Conservation (phyloP, 2,113 vertebrate species). For the Pollimyrus isidori region DNA sequence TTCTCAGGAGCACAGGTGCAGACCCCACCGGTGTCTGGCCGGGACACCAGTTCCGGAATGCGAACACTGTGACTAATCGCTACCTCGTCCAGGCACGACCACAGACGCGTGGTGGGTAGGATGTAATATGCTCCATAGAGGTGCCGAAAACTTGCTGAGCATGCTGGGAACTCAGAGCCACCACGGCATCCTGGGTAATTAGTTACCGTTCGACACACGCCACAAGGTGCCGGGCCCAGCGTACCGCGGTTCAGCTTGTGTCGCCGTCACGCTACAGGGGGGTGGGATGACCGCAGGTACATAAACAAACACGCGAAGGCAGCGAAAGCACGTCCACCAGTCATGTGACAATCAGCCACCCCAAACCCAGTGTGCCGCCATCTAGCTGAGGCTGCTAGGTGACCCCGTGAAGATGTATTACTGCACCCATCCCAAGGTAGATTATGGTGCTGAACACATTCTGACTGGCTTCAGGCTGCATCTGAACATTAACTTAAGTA, state of each 20-base stretch:
- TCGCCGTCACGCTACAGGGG: neutral
- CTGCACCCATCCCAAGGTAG: neutral
- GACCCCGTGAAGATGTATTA: neutral
- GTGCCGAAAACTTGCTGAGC: neutral
- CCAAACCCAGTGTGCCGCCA: neutral
- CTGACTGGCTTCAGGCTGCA: neutral
- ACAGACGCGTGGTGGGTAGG: neutral
- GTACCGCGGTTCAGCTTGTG: neutral
- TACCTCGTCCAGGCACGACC: neutral
- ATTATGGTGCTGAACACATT: neutral
- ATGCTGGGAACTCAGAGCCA: neutral
- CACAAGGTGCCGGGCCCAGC: neutral
- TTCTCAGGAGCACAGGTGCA: neutral
- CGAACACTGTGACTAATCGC: neutral
- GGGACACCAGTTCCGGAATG: neutral
- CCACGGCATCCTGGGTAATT: neutral
- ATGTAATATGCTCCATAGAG: neutral
- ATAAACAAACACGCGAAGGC: neutral
- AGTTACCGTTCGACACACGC: neutral
- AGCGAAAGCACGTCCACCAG: neutral
- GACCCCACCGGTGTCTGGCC: neutral
- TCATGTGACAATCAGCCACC: neutral
- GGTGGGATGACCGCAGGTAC: neutral
- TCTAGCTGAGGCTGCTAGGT: neutral
- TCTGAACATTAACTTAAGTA: neutral